phyloP scores from a whole-genome alignment of 2,797 vertebrate species.

The Pyrocephalus nanus region DNA sequence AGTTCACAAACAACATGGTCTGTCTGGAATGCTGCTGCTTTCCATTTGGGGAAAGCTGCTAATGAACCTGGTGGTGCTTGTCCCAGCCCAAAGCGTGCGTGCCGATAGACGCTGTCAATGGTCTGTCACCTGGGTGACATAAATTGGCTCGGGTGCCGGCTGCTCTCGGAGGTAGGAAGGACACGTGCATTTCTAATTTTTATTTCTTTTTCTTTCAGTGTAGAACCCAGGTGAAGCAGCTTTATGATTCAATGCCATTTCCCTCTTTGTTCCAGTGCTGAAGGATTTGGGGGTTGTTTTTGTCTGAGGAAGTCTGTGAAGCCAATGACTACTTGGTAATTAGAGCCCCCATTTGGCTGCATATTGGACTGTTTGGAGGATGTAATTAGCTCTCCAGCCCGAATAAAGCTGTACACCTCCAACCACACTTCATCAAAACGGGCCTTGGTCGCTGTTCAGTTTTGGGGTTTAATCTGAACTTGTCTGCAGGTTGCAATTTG shows the following conservation, averaged over 20 bases:
- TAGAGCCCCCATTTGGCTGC: constrained; percentile 19
- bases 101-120: background rate
- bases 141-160: background rate
- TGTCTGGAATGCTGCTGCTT: background rate
- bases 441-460: background rate
- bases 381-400: background rate
- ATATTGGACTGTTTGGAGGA: background rate
- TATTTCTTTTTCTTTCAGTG: background rate
- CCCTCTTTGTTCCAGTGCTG: background rate
- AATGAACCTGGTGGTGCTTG: background rate
- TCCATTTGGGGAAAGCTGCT: background rate
- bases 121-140: background rate
- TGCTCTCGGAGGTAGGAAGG: background rate
- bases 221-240: background rate
- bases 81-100: background rate
- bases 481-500: background rate
- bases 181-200: background rate
- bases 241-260: background rate
- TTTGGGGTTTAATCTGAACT: background rate
- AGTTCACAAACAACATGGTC: background rate
- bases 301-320: background rate
- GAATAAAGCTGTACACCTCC: background rate
- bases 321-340: background rate
- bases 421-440: background rate
- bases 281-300: background rate